Evolutionary conservation across 2,797 vertebrate genomes (phyloP).

Genomic region (Cottoperca gobio): DNA sequence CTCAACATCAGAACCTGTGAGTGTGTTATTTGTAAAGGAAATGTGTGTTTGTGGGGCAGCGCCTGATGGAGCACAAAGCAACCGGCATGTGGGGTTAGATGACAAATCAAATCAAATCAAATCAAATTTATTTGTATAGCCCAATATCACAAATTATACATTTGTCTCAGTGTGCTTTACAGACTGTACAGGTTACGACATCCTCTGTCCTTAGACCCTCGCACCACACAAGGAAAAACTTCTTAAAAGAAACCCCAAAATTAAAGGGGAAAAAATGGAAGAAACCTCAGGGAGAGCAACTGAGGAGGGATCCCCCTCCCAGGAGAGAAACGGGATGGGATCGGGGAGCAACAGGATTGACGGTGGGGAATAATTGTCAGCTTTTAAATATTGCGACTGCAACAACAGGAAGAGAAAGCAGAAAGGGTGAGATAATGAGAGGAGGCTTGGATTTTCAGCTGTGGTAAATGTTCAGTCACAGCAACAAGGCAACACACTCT

Average conservation of each 20-base stretch:
- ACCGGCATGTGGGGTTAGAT: conserved; percentile 20
- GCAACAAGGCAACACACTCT: conserved; percentile 46
- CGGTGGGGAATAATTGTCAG: conserved; percentile 67
- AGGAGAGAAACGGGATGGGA: conserved; percentile 34
- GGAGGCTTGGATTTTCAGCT: conserved; percentile 62
- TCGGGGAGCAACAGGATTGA: conserved; percentile 24
- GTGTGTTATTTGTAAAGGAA: conserved; percentile 20
- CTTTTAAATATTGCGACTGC: conserved; percentile 65
- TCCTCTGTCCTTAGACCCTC: no score
- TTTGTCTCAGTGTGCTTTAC: no score
- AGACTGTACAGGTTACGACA: no score
- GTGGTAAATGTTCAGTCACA: conserved; percentile 64
- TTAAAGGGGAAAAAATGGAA: no score
- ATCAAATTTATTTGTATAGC: no score
- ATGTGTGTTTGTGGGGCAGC: conserved; percentile 12
- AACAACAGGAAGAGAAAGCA: conserved; percentile 52
- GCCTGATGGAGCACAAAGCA: conserved; percentile 7
- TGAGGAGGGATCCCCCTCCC: no score
- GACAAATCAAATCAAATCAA: no score
- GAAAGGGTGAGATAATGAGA: conserved; percentile 68
- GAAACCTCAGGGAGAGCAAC: no score
- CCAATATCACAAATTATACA: no score
- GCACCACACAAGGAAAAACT: no score
- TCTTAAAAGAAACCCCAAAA: no score
- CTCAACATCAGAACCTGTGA: conserved; percentile 19